phyloP scores from a whole-genome alignment of 2,113 vertebrate genomes.

The Clarias macrocephalus region DNA sequence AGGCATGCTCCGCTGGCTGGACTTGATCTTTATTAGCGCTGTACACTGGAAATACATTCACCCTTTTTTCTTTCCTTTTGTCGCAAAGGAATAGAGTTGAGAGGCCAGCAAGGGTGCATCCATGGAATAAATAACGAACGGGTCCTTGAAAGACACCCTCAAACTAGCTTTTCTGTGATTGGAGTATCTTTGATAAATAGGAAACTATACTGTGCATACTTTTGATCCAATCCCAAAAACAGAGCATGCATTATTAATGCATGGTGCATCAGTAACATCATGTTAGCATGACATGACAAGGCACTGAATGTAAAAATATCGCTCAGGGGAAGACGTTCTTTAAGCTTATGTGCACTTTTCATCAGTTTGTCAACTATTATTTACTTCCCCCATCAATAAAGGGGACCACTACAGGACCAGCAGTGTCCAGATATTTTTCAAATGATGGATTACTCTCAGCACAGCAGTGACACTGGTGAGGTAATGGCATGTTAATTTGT shows the following conservation, averaged over 20 bases:
- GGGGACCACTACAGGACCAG: not conserved
- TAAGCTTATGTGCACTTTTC: not conserved
- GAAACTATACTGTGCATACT: no score
- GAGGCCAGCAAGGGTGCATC: conserved; percentile 16
- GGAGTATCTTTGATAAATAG: not conserved
- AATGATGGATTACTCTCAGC: not conserved
- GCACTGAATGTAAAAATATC: not conserved
- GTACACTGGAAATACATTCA: conserved; percentile 30
- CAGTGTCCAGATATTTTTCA: not conserved
- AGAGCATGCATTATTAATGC: conserved; percentile 18
- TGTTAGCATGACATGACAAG: conserved; percentile 20
- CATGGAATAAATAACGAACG: conserved; percentile 11
- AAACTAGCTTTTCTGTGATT: not conserved
- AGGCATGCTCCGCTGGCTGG: conserved; percentile 17
- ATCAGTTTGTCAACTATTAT: not conserved
- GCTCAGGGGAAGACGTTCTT: not conserved
- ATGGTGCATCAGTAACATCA: not conserved
- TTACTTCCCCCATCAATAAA: not conserved
- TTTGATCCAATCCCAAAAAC: conserved; percentile 6
- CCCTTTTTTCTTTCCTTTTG: not conserved
- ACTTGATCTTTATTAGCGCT: conserved; percentile 49
- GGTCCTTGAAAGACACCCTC: conserved; percentile 17
- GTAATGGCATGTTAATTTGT: not conserved
- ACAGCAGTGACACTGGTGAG: not conserved
- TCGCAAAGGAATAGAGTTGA: conserved; percentile 1